Conservation (phyloP, 30 jellyfish, hydroid and myxozoan species). For the Sanderia malayensis region DNA sequence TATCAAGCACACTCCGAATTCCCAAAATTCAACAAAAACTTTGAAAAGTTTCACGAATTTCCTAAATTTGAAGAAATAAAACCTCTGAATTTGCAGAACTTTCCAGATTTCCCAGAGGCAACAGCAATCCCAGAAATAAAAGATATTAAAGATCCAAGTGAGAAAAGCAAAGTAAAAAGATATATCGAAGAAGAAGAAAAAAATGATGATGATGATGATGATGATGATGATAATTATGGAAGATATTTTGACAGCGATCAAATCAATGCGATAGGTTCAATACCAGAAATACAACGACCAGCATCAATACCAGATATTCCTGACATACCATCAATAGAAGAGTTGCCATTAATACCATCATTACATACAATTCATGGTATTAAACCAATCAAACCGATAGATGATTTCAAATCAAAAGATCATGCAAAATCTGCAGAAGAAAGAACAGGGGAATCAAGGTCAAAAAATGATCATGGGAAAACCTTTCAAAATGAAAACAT, state of each 20-base stretch:
- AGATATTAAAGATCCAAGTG: conserved; percentile 41
- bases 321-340: conserved; percentile 54
- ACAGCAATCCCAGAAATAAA: conserved; percentile 57
- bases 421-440: neutral
- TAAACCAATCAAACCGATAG: conserved; percentile 24
- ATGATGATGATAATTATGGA: conserved; percentile 35
- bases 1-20: conserved; percentile 24
- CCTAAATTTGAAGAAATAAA: conserved; percentile 49
- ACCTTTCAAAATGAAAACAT: neutral
- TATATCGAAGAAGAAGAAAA: neutral
- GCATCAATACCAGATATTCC: conserved; percentile 50
- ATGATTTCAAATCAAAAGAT: neutral
- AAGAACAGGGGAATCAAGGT: neutral
- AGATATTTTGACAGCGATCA: neutral
- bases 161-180: conserved; percentile 29
- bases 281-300: conserved; percentile 39
- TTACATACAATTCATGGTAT: conserved; percentile 38
- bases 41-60: conserved; percentile 31
- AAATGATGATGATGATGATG: conserved; percentile 28
- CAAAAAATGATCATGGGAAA: neutral
- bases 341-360: conserved; percentile 38
- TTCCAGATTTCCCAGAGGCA: conserved; percentile 49
- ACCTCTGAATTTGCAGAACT: conserved; percentile 24
- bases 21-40: conserved; percentile 29
- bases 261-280: conserved; percentile 21